Conservation (phyloP, 2,113 vertebrate species). For the Chaetodon auriga region DNA sequence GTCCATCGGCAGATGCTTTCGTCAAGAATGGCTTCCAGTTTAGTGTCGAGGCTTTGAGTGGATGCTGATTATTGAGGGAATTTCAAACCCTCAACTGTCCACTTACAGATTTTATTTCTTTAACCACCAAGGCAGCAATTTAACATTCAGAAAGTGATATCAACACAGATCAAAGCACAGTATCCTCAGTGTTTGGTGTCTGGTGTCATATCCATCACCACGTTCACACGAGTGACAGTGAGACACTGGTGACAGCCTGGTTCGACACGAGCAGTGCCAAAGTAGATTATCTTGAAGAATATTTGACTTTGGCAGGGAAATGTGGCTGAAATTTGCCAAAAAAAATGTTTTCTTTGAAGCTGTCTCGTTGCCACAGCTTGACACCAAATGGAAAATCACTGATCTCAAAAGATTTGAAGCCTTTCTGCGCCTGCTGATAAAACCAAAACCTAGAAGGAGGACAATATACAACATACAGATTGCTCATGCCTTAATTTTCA, state of each 20-base stretch:
- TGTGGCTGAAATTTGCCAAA: background rate
- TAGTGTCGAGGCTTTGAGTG: background rate
- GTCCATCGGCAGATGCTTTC: background rate
- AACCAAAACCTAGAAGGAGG: background rate
- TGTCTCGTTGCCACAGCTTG: background rate
- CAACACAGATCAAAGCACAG: conserved; percentile 10
- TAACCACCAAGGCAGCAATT: background rate
- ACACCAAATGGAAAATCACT: background rate
- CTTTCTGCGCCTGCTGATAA: background rate
- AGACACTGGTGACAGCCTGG: background rate
- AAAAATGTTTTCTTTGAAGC: background rate
- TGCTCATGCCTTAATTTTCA: background rate
- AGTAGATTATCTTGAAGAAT: background rate
- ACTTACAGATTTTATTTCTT: background rate
- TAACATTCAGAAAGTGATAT: background rate
- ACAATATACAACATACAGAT: background rate
- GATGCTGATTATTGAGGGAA: background rate
- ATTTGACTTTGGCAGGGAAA: background rate
- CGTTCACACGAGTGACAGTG: background rate
- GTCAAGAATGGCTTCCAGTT: background rate
- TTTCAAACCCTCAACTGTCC: background rate
- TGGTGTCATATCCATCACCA: background rate
- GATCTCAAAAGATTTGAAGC: background rate
- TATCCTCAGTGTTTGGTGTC: background rate
- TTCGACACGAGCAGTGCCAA: background rate